Conservation (phyloP, 2,113 vertebrate species). For the Sakesphorus luctuosus region DNA sequence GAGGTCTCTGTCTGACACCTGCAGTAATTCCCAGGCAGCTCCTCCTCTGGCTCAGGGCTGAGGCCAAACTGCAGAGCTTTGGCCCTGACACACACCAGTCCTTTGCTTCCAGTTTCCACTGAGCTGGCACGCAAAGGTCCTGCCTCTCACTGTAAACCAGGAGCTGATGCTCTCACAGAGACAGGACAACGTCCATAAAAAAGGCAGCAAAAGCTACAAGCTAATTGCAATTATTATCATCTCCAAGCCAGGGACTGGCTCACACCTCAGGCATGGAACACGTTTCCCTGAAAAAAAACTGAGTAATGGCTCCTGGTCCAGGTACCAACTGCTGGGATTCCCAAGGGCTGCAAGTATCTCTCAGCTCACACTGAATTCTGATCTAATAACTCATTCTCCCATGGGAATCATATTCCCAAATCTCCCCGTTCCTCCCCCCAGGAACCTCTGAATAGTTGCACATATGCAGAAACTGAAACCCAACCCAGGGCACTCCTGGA, state of each 20-base stretch:
- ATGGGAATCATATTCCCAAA: conserved; percentile 9
- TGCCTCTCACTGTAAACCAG: not conserved
- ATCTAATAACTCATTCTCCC: not conserved
- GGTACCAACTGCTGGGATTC: not conserved
- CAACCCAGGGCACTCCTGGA: not conserved
- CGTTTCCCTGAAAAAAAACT: not conserved
- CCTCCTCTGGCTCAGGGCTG: not conserved
- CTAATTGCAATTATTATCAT: not conserved
- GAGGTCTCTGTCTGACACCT: not conserved
- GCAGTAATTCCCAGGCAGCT: not conserved
- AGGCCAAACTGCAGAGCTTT: not conserved
- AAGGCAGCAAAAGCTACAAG: not conserved
- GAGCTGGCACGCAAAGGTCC: not conserved
- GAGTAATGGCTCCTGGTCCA: not conserved
- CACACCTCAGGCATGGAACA: not conserved
- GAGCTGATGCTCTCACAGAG: not conserved
- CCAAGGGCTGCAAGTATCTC: not conserved
- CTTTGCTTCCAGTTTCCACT: not conserved
- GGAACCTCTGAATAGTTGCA: not conserved
- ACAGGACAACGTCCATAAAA: not conserved
- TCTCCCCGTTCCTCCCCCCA: not conserved
- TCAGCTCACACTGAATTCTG: not conserved
- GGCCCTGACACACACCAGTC: not conserved
- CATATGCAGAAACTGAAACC: not conserved
- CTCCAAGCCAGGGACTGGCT: not conserved